These are phyloP conservation scores for Morinoia aosen DNA, from an alignment of 2,888 invertebrate species.

Conservation along the genomic window DNA sequence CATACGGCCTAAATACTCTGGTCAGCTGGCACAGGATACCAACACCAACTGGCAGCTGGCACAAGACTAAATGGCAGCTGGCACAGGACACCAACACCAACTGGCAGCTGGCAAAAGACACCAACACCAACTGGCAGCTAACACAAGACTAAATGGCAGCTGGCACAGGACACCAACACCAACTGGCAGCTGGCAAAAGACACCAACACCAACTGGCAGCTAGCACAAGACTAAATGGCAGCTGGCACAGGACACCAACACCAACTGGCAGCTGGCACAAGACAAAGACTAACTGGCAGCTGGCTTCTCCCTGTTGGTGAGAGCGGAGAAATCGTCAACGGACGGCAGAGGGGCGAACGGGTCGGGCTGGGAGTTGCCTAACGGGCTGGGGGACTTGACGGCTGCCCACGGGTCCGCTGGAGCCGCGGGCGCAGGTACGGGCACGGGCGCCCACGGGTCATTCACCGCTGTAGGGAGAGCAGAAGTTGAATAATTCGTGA, in stretches of 20 bases:
- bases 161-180: not conserved
- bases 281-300: slow-evolving; percentile 24
- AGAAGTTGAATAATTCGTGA: not conserved
- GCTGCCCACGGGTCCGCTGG: slow-evolving; percentile 51
- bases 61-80: no score
- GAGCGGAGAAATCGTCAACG: slow-evolving; percentile 63
- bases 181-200: slow-evolving; percentile 52
- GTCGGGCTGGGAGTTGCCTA: slow-evolving; percentile 43
- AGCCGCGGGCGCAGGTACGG: slow-evolving; percentile 7
- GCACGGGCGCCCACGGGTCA: slow-evolving; percentile 67
- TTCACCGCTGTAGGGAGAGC: slow-evolving; percentile 58
- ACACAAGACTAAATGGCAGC: no score
- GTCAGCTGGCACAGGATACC: no score
- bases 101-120: slow-evolving; percentile 51
- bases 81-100: not conserved
- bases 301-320: slow-evolving; percentile 63
- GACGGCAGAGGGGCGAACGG: slow-evolving; percentile 59
- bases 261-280: no score
- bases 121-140: no score
- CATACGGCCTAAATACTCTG: no score
- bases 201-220: no score
- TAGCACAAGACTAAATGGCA: no score
- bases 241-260: no score
- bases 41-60: no score
- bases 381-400: not conserved